These are phyloP conservation scores for Rhodeus uyekii DNA, from an alignment of 2,797 vertebrate genomes.

Conservation along the genomic window DNA sequence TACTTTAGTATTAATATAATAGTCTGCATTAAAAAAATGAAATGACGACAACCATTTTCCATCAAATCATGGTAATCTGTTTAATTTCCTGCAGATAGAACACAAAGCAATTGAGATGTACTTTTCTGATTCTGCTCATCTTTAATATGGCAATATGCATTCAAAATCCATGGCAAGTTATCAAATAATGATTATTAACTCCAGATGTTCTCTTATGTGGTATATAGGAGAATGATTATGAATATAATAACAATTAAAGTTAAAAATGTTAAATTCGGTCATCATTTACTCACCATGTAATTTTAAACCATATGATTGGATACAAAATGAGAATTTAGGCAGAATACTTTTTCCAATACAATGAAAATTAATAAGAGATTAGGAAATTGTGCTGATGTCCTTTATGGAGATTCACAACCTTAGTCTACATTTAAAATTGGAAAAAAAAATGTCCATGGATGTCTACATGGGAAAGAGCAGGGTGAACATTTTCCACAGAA, in stretches of 20 bases:
- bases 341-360: background rate
- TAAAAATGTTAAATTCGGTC: background rate
- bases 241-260: background rate
- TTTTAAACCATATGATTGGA: background rate
- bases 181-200: background rate
- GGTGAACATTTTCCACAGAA: background rate
- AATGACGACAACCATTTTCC: constrained; percentile 4
- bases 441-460: too few species aligned
- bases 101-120: background rate
- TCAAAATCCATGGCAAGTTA: background rate
- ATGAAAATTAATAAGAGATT: background rate
- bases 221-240: background rate
- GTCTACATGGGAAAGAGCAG: background rate
- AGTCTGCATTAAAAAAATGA: background rate
- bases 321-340: background rate
- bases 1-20: background rate
- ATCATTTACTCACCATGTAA: background rate
- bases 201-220: background rate
- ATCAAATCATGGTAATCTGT: constrained; percentile 1
- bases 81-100: constrained; percentile 9
- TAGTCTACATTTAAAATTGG: background rate
- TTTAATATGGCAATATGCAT: background rate
- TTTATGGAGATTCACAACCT: background rate
- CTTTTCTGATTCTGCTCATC: background rate
- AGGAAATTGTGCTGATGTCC: background rate